Percentiles rank a stretch among this genome's conserved stretches.
Evolutionary conservation across 2,113 vertebrate species (phyloP).

Genomic region (Todiramphus saurophagus): DNA sequence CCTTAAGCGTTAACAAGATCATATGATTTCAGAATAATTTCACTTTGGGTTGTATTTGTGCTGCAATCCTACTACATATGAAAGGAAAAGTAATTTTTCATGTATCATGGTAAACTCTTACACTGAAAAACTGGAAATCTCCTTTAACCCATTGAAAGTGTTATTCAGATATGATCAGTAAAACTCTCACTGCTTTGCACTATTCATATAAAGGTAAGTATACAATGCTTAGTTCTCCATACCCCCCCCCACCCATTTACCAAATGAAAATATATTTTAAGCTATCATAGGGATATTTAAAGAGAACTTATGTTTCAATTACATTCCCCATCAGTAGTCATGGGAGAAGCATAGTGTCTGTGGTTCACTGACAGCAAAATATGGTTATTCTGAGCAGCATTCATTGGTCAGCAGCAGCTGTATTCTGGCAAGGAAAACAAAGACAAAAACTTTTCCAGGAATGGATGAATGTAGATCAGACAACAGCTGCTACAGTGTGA

Average conservation of each 20-base stretch:
- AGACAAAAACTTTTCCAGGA: not conserved
- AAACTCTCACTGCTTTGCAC: not conserved
- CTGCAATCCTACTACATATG: not conserved
- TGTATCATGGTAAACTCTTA: not conserved
- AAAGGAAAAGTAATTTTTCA: not conserved
- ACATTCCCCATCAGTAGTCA: not conserved
- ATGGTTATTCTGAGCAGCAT: not conserved
- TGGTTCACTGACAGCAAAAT: not conserved
- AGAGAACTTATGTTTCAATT: not conserved
- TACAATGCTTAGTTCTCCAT: not conserved
- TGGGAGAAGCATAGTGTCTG: not conserved
- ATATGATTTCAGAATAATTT: not conserved
- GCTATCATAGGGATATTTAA: not conserved
- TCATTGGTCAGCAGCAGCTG: not conserved
- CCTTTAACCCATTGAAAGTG: not conserved
- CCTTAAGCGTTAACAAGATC: not conserved
- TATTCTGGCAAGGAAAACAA: slow-evolving; percentile 1
- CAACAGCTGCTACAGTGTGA: not conserved
- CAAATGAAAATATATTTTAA: not conserved
- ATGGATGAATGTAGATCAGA: not conserved
- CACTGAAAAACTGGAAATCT: not conserved
- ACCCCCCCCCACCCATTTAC: not conserved
- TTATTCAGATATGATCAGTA: not conserved
- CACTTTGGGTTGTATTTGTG: not conserved
- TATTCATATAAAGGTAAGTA: not conserved